These are phyloP conservation scores for Dynastes grantii DNA, from an alignment of 2,888 invertebrate species.

Conservation along the genomic window DNA sequence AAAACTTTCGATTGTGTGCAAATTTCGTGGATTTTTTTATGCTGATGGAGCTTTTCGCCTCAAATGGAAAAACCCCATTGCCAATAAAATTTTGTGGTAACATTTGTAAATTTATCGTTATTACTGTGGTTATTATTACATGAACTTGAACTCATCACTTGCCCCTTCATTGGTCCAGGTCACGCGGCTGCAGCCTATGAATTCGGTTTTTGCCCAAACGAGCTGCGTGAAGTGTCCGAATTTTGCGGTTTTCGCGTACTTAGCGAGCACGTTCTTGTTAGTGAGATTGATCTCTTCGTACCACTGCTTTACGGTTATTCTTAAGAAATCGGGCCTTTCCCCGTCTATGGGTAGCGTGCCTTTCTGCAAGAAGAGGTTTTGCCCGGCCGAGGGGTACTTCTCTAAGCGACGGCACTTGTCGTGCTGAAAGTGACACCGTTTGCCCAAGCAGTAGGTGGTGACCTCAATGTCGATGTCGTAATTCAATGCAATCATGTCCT, in stretches of 20 bases:
- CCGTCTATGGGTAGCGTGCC: background rate
- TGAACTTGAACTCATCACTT: background rate
- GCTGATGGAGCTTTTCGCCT: no score
- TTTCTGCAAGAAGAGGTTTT: conserved; percentile 28
- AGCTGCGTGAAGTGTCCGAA: conserved; percentile 42
- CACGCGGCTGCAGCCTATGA: conserved; percentile 34
- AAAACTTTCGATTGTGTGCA: no score
- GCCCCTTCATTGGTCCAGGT: background rate
- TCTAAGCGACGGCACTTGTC: conserved; percentile 29
- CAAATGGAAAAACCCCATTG: no score
- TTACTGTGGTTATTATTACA: no score
- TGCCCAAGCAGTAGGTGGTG: conserved; percentile 32
- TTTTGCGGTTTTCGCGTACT: background rate
- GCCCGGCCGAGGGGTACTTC: conserved; percentile 27
- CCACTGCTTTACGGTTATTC: background rate
- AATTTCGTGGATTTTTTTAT: no score
- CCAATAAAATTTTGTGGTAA: no score
- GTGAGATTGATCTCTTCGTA: conserved; percentile 22
- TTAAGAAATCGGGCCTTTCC: background rate
- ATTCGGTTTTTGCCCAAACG: conserved; percentile 13
- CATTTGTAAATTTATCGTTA: no score
- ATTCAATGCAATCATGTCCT: conserved; percentile 32
- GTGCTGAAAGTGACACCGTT: conserved; percentile 21
- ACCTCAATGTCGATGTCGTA: conserved; percentile 36
- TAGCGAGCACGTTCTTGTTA: background rate